phyloP scores from a whole-genome alignment of 2,797 vertebrate genomes.

The Heteromormyrus szaboi region DNA sequence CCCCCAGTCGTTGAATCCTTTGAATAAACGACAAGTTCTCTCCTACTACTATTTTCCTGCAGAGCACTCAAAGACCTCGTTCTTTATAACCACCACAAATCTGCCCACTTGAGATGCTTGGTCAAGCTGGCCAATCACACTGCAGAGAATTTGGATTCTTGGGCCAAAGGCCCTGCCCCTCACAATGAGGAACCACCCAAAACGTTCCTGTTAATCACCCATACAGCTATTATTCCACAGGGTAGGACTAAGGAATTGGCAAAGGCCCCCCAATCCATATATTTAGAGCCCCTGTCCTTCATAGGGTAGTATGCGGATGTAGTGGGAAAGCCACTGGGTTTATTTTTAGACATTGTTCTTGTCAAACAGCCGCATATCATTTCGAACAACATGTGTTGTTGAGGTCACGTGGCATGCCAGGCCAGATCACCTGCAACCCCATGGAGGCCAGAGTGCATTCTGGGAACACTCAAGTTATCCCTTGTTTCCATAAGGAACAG shows the following conservation, averaged over 20 bases:
- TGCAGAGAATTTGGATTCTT: slow-evolving; percentile 49
- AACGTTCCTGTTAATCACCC: slow-evolving; percentile 56
- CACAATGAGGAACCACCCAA: slow-evolving; percentile 49
- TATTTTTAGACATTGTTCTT: slow-evolving; percentile 26
- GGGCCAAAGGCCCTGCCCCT: slow-evolving; percentile 45
- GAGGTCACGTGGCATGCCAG: background rate
- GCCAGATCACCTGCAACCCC: background rate
- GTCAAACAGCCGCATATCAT: slow-evolving; percentile 17
- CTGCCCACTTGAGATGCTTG: slow-evolving; percentile 41
- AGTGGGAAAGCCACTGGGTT: slow-evolving; percentile 30
- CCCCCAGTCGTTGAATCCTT: background rate
- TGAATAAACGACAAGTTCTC: background rate
- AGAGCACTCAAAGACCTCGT: slow-evolving; percentile 27
- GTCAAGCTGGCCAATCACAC: slow-evolving; percentile 52
- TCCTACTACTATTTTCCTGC: background rate
- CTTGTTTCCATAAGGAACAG: background rate
- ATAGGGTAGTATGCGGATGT: slow-evolving; percentile 41
- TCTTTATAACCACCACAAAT: slow-evolving; percentile 53
- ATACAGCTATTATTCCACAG: slow-evolving; percentile 46
- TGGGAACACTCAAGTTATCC: background rate
- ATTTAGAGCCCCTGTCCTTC: slow-evolving; percentile 60
- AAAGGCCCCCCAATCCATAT: slow-evolving; percentile 41
- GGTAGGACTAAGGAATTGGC: slow-evolving; percentile 36
- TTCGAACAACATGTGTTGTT: slow-evolving; percentile 24
- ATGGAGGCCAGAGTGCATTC: background rate